These are phyloP conservation scores for Ephestia elutella DNA, from an alignment of 1,140 invertebrate genomes.

Conservation along the genomic window DNA sequence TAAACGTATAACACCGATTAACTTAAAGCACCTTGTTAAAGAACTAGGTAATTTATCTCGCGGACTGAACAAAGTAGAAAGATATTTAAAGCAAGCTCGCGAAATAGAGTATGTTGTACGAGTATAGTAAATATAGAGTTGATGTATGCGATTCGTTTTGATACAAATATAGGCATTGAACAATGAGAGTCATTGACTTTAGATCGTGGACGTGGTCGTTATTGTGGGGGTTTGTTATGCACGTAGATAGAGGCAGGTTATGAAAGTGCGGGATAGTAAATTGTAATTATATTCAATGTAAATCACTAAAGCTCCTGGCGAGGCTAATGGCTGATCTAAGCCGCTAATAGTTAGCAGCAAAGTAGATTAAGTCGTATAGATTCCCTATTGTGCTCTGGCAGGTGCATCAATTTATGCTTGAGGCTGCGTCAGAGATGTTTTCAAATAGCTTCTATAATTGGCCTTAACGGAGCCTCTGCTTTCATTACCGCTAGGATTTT, in stretches of 20 bases:
- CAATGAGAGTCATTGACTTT: conserved; percentile 47
- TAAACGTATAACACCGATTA: not conserved
- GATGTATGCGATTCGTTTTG: conserved; percentile 13
- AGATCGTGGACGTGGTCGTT: conserved; percentile 22
- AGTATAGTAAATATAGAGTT: not conserved
- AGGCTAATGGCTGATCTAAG: conserved; percentile 58
- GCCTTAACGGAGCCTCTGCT: not conserved
- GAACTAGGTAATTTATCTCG: conserved; percentile 10
- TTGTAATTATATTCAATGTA: conserved; percentile 70
- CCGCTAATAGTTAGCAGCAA: conserved; percentile 52
- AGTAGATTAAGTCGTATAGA: conserved; percentile 50
- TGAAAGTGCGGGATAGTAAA: not conserved
- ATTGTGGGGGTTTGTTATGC: not conserved
- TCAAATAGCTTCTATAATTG: conserved; percentile 29
- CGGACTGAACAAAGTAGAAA: not conserved
- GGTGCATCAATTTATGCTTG: conserved; percentile 37
- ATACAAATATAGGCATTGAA: conserved; percentile 44
- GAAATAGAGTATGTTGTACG: not conserved
- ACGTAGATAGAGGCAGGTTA: not conserved
- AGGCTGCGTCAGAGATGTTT: conserved; percentile 21
- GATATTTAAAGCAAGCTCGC: not conserved
- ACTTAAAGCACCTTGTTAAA: conserved; percentile 7
- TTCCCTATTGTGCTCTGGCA: conserved; percentile 39
- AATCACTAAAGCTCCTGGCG: conserved; percentile 42
- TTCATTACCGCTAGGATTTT: conserved; percentile 3